Evolutionary conservation across 2,888 invertebrate species (phyloP).

Genomic region (Tipula helvola): DNA sequence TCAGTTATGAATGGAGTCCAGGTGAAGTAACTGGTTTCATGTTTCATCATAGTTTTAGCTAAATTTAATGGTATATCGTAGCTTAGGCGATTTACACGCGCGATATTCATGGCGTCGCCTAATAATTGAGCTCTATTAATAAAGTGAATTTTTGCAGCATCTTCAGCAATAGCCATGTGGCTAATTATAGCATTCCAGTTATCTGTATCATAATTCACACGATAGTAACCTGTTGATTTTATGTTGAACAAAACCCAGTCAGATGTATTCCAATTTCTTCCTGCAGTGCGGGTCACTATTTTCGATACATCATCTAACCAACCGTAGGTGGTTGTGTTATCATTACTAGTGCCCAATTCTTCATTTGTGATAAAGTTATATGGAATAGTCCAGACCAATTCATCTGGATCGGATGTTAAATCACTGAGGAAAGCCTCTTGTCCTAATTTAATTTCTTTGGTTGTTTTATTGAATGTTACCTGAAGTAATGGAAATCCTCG

Average conservation of each 20-base stretch:
- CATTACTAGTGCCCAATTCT: not conserved
- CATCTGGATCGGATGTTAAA: constrained; percentile 13
- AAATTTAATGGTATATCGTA: constrained; percentile 43
- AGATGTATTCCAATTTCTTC: not conserved
- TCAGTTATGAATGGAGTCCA: not conserved
- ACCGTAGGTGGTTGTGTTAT: not conserved
- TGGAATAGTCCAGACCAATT: constrained; percentile 26
- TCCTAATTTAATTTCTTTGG: constrained; percentile 15
- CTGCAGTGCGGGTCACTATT: not conserved
- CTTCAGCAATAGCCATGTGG: constrained; percentile 37
- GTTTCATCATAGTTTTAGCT: constrained; percentile 17
- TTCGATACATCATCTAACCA: not conserved
- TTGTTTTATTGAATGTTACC: constrained; percentile 38
- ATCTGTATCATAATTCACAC: constrained; percentile 49
- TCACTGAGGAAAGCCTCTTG: not conserved
- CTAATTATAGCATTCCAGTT: constrained; percentile 41
- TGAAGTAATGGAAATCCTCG: constrained; percentile 46
- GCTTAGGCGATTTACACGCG: constrained; percentile 10
- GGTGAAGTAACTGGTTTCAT: not conserved
- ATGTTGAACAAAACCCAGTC: constrained; percentile 40
- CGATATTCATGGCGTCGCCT: constrained; percentile 56
- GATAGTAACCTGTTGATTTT: constrained; percentile 39
- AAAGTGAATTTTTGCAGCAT: constrained; percentile 45
- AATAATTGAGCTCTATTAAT: constrained; percentile 69
- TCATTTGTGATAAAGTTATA: constrained; percentile 21